Evolutionary conservation across 2,113 vertebrate species (phyloP).

Genomic region (Hiodon alosoides): DNA sequence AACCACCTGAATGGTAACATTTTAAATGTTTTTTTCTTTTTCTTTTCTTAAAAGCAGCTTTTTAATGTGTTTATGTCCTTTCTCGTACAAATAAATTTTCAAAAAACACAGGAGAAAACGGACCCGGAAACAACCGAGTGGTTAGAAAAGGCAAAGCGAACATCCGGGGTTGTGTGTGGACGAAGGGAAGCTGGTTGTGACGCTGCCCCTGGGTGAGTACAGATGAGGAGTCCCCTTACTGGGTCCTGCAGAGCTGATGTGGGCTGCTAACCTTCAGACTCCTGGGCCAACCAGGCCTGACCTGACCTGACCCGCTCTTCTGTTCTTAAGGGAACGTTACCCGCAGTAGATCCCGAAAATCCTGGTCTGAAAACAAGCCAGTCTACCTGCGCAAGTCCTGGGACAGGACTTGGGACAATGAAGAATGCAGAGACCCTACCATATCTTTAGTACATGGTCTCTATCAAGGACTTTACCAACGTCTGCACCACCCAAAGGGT

Average conservation of each 20-base stretch:
- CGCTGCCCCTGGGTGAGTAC: constrained; percentile 22
- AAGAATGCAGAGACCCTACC: no score
- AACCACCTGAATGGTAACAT: constrained; percentile 59
- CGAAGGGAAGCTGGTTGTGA: constrained; percentile 19
- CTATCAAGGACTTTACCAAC: no score
- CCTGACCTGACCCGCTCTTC: not conserved
- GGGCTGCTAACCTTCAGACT: constrained; percentile 32
- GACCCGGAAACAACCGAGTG: not conserved
- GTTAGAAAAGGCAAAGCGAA: constrained; percentile 31
- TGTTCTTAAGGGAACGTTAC: not conserved
- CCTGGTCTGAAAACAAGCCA: no score
- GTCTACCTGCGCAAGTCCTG: no score
- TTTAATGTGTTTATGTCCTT: constrained; percentile 28
- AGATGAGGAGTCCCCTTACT: constrained; percentile 44
- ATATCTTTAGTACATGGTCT: no score
- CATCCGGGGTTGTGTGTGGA: constrained; percentile 26
- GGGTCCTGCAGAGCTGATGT: constrained; percentile 46
- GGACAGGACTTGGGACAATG: no score
- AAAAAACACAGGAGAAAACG: constrained; percentile 14
- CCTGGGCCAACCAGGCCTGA: not conserved
- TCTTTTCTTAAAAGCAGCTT: constrained; percentile 55
- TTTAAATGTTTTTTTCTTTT: constrained; percentile 45
- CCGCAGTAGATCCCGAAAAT: no score
- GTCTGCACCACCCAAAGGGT: no score
- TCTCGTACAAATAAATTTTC: constrained; percentile 23